Conservation (phyloP, 30 jellyfish, hydroid and myxozoan genomes). For the Aurelia coerulea region DNA sequence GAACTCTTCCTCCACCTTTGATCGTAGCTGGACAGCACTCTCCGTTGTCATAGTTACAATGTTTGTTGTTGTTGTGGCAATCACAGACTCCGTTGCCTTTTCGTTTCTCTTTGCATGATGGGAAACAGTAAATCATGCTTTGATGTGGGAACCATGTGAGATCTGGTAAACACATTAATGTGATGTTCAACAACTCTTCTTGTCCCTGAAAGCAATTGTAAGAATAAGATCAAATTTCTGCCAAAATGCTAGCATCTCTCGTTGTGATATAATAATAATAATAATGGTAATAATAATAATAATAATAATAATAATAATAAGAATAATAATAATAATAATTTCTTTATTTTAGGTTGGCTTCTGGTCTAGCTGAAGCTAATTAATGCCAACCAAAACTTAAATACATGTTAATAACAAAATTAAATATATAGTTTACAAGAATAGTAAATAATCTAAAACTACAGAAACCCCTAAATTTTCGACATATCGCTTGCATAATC, state of each 20-base stretch:
- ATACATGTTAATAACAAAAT: no score
- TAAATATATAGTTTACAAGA: no score
- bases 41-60: conserved; percentile 89
- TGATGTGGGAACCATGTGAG: conserved; percentile 71
- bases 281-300: no score
- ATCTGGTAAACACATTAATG: conserved; percentile 70
- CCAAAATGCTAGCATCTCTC: background rate
- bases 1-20: background rate
- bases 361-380: no score
- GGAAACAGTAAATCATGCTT: conserved; percentile 37
- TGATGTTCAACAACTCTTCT: conserved; percentile 3
- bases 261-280: no score
- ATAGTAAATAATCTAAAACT: no score
- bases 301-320: no score
- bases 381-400: no score
- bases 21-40: conserved; percentile 74
- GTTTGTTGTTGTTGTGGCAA: conserved; percentile 80
- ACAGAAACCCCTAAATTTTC: no score
- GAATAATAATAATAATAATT: no score
- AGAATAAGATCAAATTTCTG: background rate
- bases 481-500: no score
- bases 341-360: no score
- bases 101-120: conserved; percentile 32
- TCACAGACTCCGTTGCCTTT: conserved; percentile 82
- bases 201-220: conserved; percentile 17